These are phyloP conservation scores for Coccyzus lansbergi DNA, from an alignment of 2,797 vertebrate genomes.

Conservation along the genomic window DNA sequence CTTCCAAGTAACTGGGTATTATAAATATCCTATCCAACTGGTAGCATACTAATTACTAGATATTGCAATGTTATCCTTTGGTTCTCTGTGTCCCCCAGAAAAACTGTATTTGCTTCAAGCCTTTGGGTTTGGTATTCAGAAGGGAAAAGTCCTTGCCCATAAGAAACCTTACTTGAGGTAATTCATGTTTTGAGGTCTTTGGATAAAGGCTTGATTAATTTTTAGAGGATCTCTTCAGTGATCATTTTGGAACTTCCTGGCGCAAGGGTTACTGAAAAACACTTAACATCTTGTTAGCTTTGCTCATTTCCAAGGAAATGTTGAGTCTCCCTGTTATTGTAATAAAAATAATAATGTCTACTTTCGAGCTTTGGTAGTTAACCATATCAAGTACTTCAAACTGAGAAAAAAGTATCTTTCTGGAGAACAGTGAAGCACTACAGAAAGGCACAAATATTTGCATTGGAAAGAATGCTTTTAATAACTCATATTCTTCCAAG, in stretches of 20 bases:
- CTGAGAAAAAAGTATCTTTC: not conserved
- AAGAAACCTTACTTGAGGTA: not conserved
- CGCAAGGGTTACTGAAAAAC: constrained; percentile 15
- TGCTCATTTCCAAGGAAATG: constrained; percentile 34
- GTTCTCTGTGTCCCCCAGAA: not conserved
- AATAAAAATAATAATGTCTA: not conserved
- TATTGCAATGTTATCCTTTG: not conserved
- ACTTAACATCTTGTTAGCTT: not conserved
- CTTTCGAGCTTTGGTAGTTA: not conserved
- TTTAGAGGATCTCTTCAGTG: not conserved
- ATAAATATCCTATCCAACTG: not conserved
- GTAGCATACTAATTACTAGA: not conserved
- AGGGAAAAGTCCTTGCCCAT: not conserved
- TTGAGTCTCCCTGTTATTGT: constrained; percentile 16
- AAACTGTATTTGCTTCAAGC: not conserved
- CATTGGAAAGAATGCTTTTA: not conserved
- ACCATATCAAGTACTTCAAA: not conserved
- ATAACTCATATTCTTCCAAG: not conserved
- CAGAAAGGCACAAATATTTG: constrained; percentile 24
- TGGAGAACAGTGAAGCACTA: not conserved
- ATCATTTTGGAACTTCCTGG: not conserved
- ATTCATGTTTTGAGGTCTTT: not conserved
- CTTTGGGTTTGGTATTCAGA: not conserved
- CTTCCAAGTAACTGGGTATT: not conserved
- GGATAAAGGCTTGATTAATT: not conserved